These are phyloP conservation scores for Corynorhinus townsendii DNA, from an alignment of 2,113 vertebrate genomes.

Conservation along the genomic window DNA sequence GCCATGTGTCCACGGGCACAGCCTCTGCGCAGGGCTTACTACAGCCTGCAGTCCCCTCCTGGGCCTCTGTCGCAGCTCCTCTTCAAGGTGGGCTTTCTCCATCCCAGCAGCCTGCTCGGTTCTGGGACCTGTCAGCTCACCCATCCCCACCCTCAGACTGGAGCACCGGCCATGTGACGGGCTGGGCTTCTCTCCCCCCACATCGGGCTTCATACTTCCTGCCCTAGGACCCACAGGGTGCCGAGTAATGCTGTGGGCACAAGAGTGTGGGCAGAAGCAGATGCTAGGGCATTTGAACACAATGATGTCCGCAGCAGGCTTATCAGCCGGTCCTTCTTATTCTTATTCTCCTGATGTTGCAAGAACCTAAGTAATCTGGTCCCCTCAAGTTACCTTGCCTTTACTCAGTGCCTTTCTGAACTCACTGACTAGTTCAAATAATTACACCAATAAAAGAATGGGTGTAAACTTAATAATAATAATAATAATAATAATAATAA, in stretches of 20 bases:
- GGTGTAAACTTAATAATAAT: background rate
- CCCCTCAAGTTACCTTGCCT: background rate
- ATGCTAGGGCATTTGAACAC: background rate
- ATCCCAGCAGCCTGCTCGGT: too few species aligned
- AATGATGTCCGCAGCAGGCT: background rate
- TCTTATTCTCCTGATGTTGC: background rate
- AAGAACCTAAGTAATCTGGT: background rate
- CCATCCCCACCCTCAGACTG: background rate
- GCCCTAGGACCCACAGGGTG: background rate
- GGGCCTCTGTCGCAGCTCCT: background rate
- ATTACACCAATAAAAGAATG: background rate
- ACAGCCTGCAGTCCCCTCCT: background rate
- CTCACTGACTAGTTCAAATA: accelerated
- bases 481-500: background rate
- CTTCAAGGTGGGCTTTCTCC: background rate
- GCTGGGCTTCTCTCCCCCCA: background rate
- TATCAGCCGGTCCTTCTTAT: background rate
- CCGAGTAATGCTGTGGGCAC: background rate
- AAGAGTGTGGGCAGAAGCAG: background rate
- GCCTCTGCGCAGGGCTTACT: background rate
- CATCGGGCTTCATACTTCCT: background rate
- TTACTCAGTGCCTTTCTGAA: accelerated
- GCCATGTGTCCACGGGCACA: background rate
- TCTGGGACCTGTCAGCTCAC: background rate
- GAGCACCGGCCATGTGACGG: background rate